phyloP scores from a whole-genome alignment of 2,797 vertebrate genomes.

The Chelonia mydas region DNA sequence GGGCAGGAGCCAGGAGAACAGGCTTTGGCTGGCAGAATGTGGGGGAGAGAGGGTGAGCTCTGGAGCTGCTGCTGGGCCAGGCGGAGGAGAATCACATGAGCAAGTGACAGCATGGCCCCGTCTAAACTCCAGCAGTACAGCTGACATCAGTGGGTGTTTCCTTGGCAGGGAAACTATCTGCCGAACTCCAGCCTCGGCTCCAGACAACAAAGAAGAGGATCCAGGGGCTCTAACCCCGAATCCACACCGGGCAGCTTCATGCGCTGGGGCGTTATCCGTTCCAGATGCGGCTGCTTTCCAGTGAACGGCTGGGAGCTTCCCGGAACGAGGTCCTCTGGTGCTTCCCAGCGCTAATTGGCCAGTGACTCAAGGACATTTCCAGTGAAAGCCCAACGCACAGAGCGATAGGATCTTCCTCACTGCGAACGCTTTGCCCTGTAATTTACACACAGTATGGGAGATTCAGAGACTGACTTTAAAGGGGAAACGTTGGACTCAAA shows the following conservation, averaged over 20 bases:
- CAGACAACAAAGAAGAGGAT: background rate
- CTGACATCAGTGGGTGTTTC: slow-evolving; percentile 74
- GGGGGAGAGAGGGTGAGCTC: background rate
- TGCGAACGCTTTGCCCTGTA: background rate
- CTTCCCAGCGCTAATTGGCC: fast-evolving
- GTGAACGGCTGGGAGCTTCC: fast-evolving
- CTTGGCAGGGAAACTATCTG: slow-evolving; percentile 40
- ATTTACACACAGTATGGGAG: fast-evolving
- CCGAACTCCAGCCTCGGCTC: background rate
- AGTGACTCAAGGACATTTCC: background rate
- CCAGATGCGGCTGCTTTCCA: background rate
- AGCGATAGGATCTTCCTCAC: background rate
- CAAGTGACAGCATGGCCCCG: background rate
- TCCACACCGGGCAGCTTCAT: background rate
- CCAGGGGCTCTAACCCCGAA: background rate
- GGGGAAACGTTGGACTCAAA: background rate
- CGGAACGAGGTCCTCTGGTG: fast-evolving
- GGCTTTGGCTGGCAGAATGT: background rate
- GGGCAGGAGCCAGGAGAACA: background rate
- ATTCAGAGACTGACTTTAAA: background rate
- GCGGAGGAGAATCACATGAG: background rate
- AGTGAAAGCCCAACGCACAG: fast-evolving
- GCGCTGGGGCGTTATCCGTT: background rate
- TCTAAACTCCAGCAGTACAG: background rate
- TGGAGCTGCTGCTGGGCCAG: background rate